Percentiles rank a stretch among this genome's conserved stretches.
Evolutionary conservation across 2,113 vertebrate species (phyloP).

Genomic region (Coturnix japonica): DNA sequence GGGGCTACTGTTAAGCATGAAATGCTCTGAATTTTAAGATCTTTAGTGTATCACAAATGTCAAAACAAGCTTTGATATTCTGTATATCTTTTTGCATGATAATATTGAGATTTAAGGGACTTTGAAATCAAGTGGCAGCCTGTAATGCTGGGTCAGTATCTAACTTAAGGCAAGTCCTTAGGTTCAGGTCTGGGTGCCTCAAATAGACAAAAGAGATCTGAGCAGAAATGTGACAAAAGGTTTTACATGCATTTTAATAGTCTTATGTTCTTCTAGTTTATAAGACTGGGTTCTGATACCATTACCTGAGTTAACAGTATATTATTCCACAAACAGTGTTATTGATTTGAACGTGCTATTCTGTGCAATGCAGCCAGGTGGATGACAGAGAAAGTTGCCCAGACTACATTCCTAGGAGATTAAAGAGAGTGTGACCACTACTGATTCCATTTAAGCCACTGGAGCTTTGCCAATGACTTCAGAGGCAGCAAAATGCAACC

Average conservation of each 20-base stretch:
- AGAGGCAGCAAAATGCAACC: neutral
- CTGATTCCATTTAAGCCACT: neutral
- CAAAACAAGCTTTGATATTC: slow-evolving; percentile 11
- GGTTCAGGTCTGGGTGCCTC: neutral
- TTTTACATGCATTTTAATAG: neutral
- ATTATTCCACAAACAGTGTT: neutral
- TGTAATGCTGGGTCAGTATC: slow-evolving; percentile 4
- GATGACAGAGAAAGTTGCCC: neutral
- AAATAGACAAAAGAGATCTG: neutral
- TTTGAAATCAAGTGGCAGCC: slow-evolving; percentile 34
- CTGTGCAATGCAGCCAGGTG: neutral
- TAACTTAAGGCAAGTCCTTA: neutral
- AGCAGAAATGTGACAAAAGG: neutral
- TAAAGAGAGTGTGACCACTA: neutral
- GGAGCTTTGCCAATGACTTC: slow-evolving; percentile 1
- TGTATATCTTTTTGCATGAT: neutral
- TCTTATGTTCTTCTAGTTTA: neutral
- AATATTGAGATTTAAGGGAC: slow-evolving; percentile 10
- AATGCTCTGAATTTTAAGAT: neutral
- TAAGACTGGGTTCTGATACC: neutral
- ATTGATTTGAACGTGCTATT: neutral
- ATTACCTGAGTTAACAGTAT: neutral
- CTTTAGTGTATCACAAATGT: neutral
- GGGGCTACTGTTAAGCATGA: neutral
- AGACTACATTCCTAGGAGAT: neutral